Base-by-base conservation (phyloP, 2,113 vertebrate genomes). In the Scomber scombrus region DNA sequence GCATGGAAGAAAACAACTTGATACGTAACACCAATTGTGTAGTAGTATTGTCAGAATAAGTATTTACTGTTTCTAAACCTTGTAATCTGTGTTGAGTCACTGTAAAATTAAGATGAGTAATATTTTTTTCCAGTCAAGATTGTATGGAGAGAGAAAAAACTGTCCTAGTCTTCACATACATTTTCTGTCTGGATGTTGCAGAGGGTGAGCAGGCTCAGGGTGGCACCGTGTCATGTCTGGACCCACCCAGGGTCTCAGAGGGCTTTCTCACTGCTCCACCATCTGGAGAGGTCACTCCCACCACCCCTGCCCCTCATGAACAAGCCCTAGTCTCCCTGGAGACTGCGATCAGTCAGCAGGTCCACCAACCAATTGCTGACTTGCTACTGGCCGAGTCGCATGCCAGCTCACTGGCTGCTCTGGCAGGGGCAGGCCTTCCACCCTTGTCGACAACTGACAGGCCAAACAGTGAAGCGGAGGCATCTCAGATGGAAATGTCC, bases 401-500 rank as follows among this genome's bases (percentile, higher is more conserved):
- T 40, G 92, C 94, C 31, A 95, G 90, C 84, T 94, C 95, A 7
- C 87, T 94, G 85, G 90, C 94, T 86, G 91, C 92, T 86, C 74
- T 97, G 66, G 95, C 95, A 21, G 94, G 95, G 12, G 88, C 95
- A 45, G 95, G 95, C 45, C 93, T 95, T 71, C 95, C 96, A 40
- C 93, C 95, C 73, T 86, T 95, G 81, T 92, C 96, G 2, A 93
- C 93, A 55, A 77, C 95, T 10, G 94, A 96, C 63, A 93, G 96
- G 78, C 88, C 94, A 61, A 95, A 89, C 87, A 94, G 91, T 89
- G 97, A 97, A 81, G 93, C 93, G 19, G 97, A 98, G 86, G 96
- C 96, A 68, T 97, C 96, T 49, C 97, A 98, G 90, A 98, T 98
- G 97, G 97, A 98, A 91, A 96, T 97, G 92, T 98, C 97, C 29